Conservation (phyloP, 2,888 invertebrate species). For the Branchipolynoe longqiensis region DNA sequence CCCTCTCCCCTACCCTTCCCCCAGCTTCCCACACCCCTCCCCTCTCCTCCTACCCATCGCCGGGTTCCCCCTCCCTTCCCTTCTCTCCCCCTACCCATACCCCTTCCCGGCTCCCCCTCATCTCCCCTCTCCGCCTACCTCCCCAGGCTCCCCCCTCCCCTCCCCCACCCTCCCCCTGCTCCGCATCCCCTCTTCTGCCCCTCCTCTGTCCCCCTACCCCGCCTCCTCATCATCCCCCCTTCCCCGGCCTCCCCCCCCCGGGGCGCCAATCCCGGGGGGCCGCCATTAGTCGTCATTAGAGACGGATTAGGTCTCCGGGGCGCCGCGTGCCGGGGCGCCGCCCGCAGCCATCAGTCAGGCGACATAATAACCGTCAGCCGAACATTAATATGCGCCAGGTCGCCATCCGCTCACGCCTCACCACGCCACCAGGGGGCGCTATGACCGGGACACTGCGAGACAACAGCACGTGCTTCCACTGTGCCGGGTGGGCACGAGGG, state of each 20-base stretch:
- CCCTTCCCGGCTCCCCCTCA: neutral
- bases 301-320: neutral
- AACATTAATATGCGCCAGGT: constrained; percentile 38
- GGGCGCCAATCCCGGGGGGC: neutral
- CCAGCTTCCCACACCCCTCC: neutral
- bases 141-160: neutral
- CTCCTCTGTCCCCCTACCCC: neutral
- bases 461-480: neutral
- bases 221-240: neutral
- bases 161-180: neutral
- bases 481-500: neutral
- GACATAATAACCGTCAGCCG: constrained; percentile 11
- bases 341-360: neutral
- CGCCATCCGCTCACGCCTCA: constrained; percentile 24
- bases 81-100: neutral
- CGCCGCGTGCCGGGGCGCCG: neutral
- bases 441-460: neutral
- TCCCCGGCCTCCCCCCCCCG: neutral
- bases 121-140: neutral
- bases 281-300: constrained; percentile 35
- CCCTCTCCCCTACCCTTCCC: neutral
- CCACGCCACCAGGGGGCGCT: neutral
- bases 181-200: neutral
- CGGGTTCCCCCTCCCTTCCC: too few species aligned
- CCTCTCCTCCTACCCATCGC: too few species aligned